phyloP scores from a whole-genome alignment of 2,888 invertebrate genomes.

The Mylabris sibirica region DNA sequence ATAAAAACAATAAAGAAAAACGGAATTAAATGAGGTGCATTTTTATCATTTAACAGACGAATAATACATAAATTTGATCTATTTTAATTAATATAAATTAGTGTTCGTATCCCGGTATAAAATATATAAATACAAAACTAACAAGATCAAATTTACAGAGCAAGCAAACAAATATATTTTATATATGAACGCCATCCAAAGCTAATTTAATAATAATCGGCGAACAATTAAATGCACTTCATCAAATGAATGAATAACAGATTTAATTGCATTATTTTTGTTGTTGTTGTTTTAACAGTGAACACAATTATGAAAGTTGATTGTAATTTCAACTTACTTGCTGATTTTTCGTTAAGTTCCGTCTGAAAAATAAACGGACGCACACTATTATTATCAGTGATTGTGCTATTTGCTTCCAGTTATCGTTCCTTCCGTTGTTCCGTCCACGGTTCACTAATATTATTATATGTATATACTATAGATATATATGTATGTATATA shows the following conservation, averaged over 20 bases:
- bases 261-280: conserved; percentile 39
- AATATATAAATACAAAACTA: conserved; percentile 49
- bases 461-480: too few species aligned
- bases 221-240: conserved; percentile 56
- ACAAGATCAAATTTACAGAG: conserved; percentile 51
- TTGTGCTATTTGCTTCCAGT: not conserved
- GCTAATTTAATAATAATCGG: conserved; percentile 54
- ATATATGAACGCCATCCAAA: conserved; percentile 47
- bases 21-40: not conserved
- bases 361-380: not conserved
- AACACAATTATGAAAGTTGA: conserved; percentile 16
- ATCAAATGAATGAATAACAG: conserved; percentile 43
- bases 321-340: not conserved
- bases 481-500: too few species aligned
- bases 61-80: conserved; percentile 15
- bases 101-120: conserved; percentile 56
- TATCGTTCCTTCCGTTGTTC: not conserved
- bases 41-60: not conserved
- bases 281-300: conserved; percentile 13
- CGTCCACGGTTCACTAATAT: conserved; percentile 6
- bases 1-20: not conserved
- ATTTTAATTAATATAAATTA: conserved; percentile 59
- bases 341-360: not conserved
- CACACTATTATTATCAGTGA: not conserved
- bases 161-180: conserved; percentile 46